Evolutionary conservation across 2,888 invertebrate species (phyloP).

Genomic region (Pherbina coryleti): DNA sequence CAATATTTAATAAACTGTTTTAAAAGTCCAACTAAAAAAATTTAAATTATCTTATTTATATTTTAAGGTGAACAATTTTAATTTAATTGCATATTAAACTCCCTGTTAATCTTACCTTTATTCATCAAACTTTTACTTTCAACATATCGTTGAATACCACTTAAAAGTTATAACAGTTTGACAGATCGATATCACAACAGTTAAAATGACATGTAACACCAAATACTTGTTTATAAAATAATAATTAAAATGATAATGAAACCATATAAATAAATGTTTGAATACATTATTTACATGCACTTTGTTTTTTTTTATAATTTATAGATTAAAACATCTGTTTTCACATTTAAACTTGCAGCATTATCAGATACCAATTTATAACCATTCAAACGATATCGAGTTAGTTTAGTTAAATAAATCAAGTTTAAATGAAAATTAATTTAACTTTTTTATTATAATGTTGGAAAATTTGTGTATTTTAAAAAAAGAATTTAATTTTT

Average conservation of each 20-base stretch:
- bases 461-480: too few relatives aligned
- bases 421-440: not conserved
- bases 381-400: conserved; percentile 19
- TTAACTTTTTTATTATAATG: not conserved
- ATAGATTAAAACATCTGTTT: conserved; percentile 51
- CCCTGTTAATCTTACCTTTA: too few relatives aligned
- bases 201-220: conserved; percentile 11
- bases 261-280: not conserved
- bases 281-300: conserved; percentile 52
- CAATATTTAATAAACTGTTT: too few relatives aligned
- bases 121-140: not conserved
- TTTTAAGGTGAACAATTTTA: not conserved
- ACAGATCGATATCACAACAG: conserved; percentile 30
- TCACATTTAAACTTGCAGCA: conserved; percentile 63
- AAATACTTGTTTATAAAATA: not conserved
- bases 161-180: not conserved
- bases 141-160: not conserved
- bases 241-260: conserved; percentile 50
- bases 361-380: conserved; percentile 57
- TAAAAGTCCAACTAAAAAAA: too few relatives aligned
- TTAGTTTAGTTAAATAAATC: conserved; percentile 15
- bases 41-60: not conserved
- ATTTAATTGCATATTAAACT: too few relatives aligned
- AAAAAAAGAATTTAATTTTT: too few relatives aligned
- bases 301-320: conserved; percentile 26